Conservation (phyloP, 2,888 invertebrate genomes). For the Clepsis dumicolana region DNA sequence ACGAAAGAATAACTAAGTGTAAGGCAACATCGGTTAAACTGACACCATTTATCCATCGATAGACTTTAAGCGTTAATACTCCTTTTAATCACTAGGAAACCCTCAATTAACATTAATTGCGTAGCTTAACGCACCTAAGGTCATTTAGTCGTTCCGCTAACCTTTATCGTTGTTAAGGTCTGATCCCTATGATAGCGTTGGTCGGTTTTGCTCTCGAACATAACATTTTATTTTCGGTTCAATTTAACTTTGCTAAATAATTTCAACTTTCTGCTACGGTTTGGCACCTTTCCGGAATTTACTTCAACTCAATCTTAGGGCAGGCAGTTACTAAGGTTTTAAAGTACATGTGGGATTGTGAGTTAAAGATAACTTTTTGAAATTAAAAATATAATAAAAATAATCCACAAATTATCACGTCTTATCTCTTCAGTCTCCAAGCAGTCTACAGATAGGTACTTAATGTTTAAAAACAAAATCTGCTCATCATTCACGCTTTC, state of each 20-base stretch:
- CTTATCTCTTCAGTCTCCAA: too few species aligned
- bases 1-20: slow-evolving; percentile 11
- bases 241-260: neutral
- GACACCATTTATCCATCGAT: slow-evolving; percentile 50
- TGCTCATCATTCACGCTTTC: too few species aligned
- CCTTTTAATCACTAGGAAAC: slow-evolving; percentile 59
- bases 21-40: slow-evolving; percentile 29
- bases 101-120: slow-evolving; percentile 54
- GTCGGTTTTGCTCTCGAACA: neutral
- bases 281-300: neutral
- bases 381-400: too few species aligned
- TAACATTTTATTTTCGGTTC: neutral
- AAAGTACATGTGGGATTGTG: too few species aligned
- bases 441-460: too few species aligned
- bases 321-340: too few species aligned
- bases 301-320: neutral
- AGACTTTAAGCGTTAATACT: slow-evolving; percentile 57
- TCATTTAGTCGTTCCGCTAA: slow-evolving; percentile 43
- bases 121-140: slow-evolving; percentile 52
- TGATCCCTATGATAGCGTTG: slow-evolving; percentile 13
- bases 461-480: too few species aligned
- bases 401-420: too few species aligned
- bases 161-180: slow-evolving; percentile 15
- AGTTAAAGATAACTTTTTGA: too few species aligned
- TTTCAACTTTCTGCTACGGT: neutral